Evolutionary conservation across 2,113 vertebrate genomes (phyloP), one percentile per base, ranked within the genome.

Genomic region (Ariopsis seemanni): DNA sequence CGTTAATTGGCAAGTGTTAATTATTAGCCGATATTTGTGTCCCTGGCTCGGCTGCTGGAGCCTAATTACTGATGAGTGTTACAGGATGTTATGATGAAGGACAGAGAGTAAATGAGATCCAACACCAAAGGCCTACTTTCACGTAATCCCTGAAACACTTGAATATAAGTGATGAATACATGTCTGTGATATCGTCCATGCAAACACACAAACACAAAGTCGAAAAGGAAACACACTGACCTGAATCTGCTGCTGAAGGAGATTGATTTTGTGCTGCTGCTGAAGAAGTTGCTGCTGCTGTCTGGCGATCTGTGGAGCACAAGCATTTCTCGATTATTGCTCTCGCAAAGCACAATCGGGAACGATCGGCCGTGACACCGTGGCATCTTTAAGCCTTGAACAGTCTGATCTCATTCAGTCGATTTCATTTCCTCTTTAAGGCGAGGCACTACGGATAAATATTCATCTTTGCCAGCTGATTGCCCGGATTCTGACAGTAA

Each of bases 191-290:
- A 58, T 80, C 3, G 7, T 17, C 55, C 27, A 20, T 15, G 8
- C 53, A 22, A 50, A 79, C 77, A 80, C 53, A 80, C 77, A 80
- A 53, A 57, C 77, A 58, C n/a, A 55, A 85, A 85, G 84, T 80
- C 78, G 53, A 85, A 58, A 67, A 72, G 90, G 81, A 30, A 18
- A 14, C 72, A 71, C 25, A 98, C 98, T 96, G 96, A 99, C 98
- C 98, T 99, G 98, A 95, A 99, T 99, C 96, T 99, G 98, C 94
- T 99, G 98, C 95, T 99, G 98, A 90, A 99, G 97, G 93, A 99
- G 97, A 96, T 99, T 99, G 96, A 99, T 99, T 95, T 99, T 99
- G 96, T 99, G 98, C 95, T 99, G 98, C 95, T 99, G 98, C 95
- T 99, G 98, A 94, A 99, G 95, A 94, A 99, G 97, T 95, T 99